Base-by-base conservation (phyloP, 2,888 invertebrate genomes). In the Buathra laborator region DNA sequence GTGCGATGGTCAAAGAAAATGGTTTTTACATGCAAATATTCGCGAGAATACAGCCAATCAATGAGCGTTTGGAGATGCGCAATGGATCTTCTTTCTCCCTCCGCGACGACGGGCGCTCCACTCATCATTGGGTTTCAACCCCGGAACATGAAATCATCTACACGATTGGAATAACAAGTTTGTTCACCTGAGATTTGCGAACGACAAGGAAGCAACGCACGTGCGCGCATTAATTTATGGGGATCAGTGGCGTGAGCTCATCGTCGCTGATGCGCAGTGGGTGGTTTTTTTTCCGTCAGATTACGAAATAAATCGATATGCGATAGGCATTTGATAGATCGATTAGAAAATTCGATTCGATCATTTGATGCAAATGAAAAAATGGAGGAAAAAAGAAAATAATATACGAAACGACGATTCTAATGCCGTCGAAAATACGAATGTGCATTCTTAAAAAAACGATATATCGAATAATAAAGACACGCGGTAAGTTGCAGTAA, bases 131-230 rank as follows among this genome's bases (percentile, higher is more conserved):
- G 37, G 37, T 37, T 37, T 37, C 37, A 37, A 37, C 37, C 37
- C 37, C 37, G 37, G 37, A 37, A 37, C 37, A 37, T 37, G 12
- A 56, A 56, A 7, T 44, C 32, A n/a, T 32, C 37, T 16, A 79
- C 71, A 43, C 29, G 37, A 24, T 16, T 72, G 44, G 66, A 80
- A 72, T 80, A 72, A 80, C 72, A 72, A 80, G 80, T 80, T 72
- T 80, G 51, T 80, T 80, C 64, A 80, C 72, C 72, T 53, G 71
- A 5, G 64, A 44, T 16, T 44, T 44, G 9, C 24, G 24, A 24
- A 44, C 7, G 16, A 67, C 56, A 12, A 56, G 24, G 56, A 56
- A 24, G 56, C 19, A 4, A 19, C 10, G 4, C 12, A 4, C 56
- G 9, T 24, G 24, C 56, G 10, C 1, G 24, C 56, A 56, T 56